A percentile compares a stretch with the other conserved stretches of the same genome.
phyloP scores from a whole-genome alignment of 2,797 vertebrate genomes.

The Gobionotothen gibberifrons region DNA sequence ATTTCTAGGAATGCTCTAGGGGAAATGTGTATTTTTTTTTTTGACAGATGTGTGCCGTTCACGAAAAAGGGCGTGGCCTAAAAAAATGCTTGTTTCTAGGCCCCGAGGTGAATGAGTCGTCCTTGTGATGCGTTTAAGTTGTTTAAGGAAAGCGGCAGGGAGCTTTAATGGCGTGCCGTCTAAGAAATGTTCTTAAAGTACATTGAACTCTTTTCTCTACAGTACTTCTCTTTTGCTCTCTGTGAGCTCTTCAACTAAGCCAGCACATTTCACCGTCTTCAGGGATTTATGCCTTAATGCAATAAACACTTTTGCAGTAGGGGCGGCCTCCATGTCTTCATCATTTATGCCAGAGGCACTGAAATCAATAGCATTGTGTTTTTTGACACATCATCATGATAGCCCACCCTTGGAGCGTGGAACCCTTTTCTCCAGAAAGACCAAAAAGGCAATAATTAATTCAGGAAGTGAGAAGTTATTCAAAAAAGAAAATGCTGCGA shows the following conservation, averaged over 20 bases:
- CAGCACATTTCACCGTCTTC: conserved; percentile 51
- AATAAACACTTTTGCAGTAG: conserved; percentile 33
- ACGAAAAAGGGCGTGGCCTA: conserved; percentile 46
- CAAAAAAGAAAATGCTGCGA: conserved; percentile 46
- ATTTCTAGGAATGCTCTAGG: conserved; percentile 62
- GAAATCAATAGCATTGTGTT: conserved; percentile 43
- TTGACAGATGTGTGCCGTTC: conserved; percentile 65
- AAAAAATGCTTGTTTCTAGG: neutral
- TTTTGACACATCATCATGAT: conserved; percentile 16
- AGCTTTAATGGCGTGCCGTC: conserved; percentile 34
- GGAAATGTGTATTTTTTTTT: conserved; percentile 55
- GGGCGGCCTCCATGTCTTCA: conserved; percentile 21
- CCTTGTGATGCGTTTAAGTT: conserved; percentile 48
- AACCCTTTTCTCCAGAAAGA: neutral
- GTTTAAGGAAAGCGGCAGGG: conserved; percentile 58
- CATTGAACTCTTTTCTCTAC: conserved; percentile 37
- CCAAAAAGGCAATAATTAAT: conserved; percentile 51
- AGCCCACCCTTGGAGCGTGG: neutral
- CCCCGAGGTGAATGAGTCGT: conserved; percentile 55
- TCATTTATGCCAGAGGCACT: conserved; percentile 42
- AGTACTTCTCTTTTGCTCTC: conserved; percentile 22
- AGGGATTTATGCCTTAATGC: conserved; percentile 45
- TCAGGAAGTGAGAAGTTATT: conserved; percentile 63
- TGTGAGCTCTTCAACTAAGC: conserved; percentile 52
- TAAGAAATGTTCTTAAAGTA: conserved; percentile 46